Base-by-base conservation (phyloP, 2,888 invertebrate species). In the Julus scandinavius region DNA sequence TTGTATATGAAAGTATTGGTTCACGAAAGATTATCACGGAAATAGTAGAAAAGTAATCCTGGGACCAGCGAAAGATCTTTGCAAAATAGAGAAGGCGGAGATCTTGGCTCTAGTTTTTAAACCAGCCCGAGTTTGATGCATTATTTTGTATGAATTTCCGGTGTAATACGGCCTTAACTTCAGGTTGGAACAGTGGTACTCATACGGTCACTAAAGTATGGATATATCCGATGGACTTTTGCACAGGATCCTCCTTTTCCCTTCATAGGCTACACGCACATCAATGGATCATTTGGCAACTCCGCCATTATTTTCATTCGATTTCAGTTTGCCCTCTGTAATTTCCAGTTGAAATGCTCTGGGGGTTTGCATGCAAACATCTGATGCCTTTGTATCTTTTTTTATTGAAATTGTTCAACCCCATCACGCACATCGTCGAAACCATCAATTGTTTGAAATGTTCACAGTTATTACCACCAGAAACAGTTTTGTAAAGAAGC, bases 301-400 rank as follows among this genome's bases (percentile, higher is more conserved):
- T 80, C 80, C 80, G 80, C 80, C 80, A 80, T 80, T 80, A 80
- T 80, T 80, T 80, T 80, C 80, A 38, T 80, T 80, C 80, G 80
- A 80, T 80, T 80, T 80, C 80, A 80, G 80, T 80, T 80, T 80
- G 80, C 80, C 15, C 80, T 80, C 80, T 80, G 80, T 80, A 80
- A 80, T 80, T 80, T 80, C 80, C 80, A 29, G 80, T 80, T 38
- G 80, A 80, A 80, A 80, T 80, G 38, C 80, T 80, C 80, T 11
- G 29, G 80, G 80, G 80, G 80, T 80, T 80, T 80, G 80, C 80
- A 80, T 80, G 80, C 80, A 38, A 80, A 80, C 80, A 80, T 80
- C 80, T 80, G 80, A 80, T 80, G 80, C 80, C 80, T 80, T 80
- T 80, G 80, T 80, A 80, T 80, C 80, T 80, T 80, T 80, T 80